These are phyloP conservation scores for Talpa occidentalis DNA, from an alignment of 2,113 vertebrate genomes.

Conservation along the genomic window DNA sequence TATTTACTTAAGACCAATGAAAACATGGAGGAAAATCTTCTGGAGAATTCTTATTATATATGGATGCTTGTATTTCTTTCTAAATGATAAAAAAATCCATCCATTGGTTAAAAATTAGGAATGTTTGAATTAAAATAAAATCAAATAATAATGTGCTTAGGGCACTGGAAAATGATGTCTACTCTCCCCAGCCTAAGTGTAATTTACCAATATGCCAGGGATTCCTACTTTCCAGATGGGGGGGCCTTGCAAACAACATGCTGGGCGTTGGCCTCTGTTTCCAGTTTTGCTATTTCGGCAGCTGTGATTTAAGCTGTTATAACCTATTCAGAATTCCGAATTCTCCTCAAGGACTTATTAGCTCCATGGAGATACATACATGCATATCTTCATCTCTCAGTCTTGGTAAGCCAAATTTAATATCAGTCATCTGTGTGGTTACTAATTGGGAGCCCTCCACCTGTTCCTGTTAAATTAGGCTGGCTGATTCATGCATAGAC, in stretches of 20 bases:
- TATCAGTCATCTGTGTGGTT: background rate
- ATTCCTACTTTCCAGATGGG: background rate
- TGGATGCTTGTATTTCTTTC: background rate
- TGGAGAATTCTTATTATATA: background rate
- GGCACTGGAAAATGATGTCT: background rate
- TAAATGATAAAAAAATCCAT: background rate
- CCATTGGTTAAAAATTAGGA: background rate
- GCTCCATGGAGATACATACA: background rate
- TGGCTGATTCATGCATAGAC: background rate
- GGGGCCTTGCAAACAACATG: background rate
- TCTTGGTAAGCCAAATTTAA: background rate
- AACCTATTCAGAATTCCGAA: background rate
- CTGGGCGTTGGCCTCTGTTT: background rate
- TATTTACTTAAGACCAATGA: slow-evolving; percentile 5
- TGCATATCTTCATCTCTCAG: background rate
- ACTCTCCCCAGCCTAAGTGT: background rate
- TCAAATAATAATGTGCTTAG: background rate
- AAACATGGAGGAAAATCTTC: background rate
- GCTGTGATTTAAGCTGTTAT: background rate
- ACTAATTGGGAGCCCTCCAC: background rate
- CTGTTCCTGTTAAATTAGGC: background rate
- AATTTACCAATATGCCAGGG: background rate
- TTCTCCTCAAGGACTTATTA: background rate
- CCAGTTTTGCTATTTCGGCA: background rate
- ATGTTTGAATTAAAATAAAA: background rate